These are phyloP conservation scores for Prunella strophiata DNA, from an alignment of 2,797 vertebrate genomes.

Conservation along the genomic window DNA sequence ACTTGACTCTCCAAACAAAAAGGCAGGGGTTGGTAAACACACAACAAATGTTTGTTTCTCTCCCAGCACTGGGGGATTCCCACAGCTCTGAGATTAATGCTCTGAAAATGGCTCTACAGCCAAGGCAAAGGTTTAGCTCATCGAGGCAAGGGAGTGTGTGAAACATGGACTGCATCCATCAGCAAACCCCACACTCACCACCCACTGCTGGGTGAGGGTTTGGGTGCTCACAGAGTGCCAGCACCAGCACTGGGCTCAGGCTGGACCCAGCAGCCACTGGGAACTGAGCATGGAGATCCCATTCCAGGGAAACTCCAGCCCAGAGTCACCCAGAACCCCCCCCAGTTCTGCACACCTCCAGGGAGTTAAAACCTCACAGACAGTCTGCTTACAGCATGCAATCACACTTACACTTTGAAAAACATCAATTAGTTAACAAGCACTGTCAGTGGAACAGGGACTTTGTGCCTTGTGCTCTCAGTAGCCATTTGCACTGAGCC, in stretches of 20 bases:
- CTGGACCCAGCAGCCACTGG: background rate
- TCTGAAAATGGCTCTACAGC: background rate
- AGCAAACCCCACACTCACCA: background rate
- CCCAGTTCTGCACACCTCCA: background rate
- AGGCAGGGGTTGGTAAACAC: background rate
- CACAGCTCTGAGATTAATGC: background rate
- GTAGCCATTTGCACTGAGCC: background rate
- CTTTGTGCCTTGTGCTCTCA: background rate
- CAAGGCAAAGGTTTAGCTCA: background rate
- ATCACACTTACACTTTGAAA: rapidly evolving
- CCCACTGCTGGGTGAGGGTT: background rate
- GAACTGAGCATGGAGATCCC: background rate
- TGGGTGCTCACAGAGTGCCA: background rate
- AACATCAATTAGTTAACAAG: background rate
- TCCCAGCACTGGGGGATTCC: background rate
- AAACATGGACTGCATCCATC: background rate
- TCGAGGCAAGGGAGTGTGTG: background rate
- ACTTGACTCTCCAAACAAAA: background rate
- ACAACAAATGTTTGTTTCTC: background rate
- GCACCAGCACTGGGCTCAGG: background rate
- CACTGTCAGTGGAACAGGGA: background rate
- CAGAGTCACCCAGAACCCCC: background rate
- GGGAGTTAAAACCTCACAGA: background rate
- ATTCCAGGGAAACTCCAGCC: background rate
- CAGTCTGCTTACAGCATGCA: background rate